Evolutionary conservation across 2,113 vertebrate genomes (phyloP), one percentile per base, ranked within the genome.

Genomic region (Bothrops jararaca): DNA sequence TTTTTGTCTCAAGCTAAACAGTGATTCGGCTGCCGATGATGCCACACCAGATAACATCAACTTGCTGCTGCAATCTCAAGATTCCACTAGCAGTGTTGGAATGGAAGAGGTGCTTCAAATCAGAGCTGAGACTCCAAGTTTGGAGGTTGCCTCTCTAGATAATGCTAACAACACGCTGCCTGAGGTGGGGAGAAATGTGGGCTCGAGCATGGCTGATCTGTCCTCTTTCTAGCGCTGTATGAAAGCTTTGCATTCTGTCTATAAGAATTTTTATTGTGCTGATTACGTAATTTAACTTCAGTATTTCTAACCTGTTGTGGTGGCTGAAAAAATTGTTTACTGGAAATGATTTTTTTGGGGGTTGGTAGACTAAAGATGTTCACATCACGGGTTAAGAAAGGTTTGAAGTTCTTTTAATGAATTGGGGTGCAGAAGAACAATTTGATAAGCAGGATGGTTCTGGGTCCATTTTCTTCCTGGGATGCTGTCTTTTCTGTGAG

Each of bases 111-210:
- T 98, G 58, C 97, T 98, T 89, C 97, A 98, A 69, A 97, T 98
- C 96, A 98, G 97, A 96, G 97, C 97, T 94, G 99, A 99, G 97
- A 99, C 98, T 96, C 98, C 99, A 94, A 97, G 97, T 97, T 96
- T 98, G 98, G 99, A 99, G 98, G 97, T 98, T 97, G 97, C 97
- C 96, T 97, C 98, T 98, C 98, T 99, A 98, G 99, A 99, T 98
- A 98, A 98, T 97, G 97, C 98, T 99, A 98, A 98, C 98, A 98
- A 98, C 98, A 99, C 98, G 98, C 98, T 99, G 98, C 99, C 99
- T 99, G 99, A 99, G 99, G 99, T 99, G 99, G 99, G 99, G 98
- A 98, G 97, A 95, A 97, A 97, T 97, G 97, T 97, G 97, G 97
- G 98, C 97, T 99, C 98, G 98, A 98, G 98, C 98, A 98, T 98